These are phyloP conservation scores for Cladopsammia gracilis DNA, from an alignment of 64 coral and sea anemone species.

Conservation along the genomic window DNA sequence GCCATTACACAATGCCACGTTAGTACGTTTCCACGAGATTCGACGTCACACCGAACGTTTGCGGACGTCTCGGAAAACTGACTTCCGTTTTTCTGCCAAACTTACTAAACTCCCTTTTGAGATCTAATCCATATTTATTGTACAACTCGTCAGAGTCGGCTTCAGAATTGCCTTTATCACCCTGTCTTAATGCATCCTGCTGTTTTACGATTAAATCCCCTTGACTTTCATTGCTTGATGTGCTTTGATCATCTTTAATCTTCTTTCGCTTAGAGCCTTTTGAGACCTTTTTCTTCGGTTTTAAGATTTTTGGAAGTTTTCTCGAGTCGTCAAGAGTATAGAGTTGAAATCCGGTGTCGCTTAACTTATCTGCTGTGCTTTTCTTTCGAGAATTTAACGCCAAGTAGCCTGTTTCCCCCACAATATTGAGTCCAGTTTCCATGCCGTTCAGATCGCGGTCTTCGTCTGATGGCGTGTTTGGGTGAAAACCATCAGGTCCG, in stretches of 20 bases:
- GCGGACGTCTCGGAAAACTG: not conserved
- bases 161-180: not conserved
- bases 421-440: not conserved
- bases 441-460: not conserved
- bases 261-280: slow-evolving; percentile 28
- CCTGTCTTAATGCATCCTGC: not conserved
- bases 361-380: slow-evolving; percentile 24
- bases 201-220: not conserved
- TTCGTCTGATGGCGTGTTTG: not conserved
- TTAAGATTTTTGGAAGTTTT: slow-evolving; percentile 41
- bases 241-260: not conserved
- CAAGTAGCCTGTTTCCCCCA: slow-evolving; percentile 26
- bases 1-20: too few relatives aligned
- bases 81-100: not conserved
- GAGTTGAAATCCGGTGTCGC: slow-evolving; percentile 21
- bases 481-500: not conserved
- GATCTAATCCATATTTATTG: slow-evolving; percentile 26
- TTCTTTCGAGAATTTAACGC: slow-evolving; percentile 6
- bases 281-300: slow-evolving; percentile 16
- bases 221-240: not conserved
- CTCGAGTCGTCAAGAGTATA: not conserved
- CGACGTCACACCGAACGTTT: too few relatives aligned
- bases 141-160: not conserved
- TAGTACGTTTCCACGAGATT: too few relatives aligned
- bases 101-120: slow-evolving; percentile 31